Evolutionary conservation across 2,113 vertebrate species (phyloP).

Genomic region (Sylvilagus bachmani): DNA sequence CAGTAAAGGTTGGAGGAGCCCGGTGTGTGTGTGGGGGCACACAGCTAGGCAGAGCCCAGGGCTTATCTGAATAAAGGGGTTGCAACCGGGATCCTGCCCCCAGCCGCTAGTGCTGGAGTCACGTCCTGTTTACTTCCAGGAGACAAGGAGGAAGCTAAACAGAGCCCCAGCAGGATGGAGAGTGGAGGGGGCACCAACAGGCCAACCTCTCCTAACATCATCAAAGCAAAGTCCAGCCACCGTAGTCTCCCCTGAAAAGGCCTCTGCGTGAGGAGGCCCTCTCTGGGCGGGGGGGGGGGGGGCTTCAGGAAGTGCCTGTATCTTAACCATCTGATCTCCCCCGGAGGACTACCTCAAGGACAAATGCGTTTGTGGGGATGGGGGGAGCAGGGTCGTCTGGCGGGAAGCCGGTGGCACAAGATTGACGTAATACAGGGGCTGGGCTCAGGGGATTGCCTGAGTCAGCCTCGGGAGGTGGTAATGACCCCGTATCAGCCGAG

Average conservation of each 20-base stretch:
- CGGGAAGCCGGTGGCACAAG: not conserved
- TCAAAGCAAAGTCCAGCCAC: conserved; percentile 55
- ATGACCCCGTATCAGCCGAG: rapidly evolving
- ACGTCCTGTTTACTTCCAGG: not conserved
- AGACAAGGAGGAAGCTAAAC: conserved; percentile 76
- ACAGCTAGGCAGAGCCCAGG: not conserved
- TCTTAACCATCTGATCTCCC: not conserved
- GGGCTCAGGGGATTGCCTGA: rapidly evolving
- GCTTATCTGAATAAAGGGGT: conserved; percentile 64
- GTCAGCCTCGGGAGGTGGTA: rapidly evolving
- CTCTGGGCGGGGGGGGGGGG: too few relatives aligned
- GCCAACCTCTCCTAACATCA: conserved; percentile 59
- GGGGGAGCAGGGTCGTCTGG: too few relatives aligned
- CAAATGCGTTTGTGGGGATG: not conserved
- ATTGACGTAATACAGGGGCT: rapidly evolving
- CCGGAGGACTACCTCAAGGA: not conserved
- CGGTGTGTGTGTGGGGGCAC: not conserved
- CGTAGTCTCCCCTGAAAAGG: conserved; percentile 63
- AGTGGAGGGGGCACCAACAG: conserved; percentile 59
- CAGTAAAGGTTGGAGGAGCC: too few relatives aligned
- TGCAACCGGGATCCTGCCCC: not conserved
- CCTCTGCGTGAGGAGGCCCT: not conserved
- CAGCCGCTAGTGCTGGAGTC: conserved; percentile 43
- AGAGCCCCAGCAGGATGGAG: conserved; percentile 49
- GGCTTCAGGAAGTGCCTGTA: not conserved